Conservation (phyloP, 2,113 vertebrate genomes). For the Sinocyclocheilus anshuiensis region DNA sequence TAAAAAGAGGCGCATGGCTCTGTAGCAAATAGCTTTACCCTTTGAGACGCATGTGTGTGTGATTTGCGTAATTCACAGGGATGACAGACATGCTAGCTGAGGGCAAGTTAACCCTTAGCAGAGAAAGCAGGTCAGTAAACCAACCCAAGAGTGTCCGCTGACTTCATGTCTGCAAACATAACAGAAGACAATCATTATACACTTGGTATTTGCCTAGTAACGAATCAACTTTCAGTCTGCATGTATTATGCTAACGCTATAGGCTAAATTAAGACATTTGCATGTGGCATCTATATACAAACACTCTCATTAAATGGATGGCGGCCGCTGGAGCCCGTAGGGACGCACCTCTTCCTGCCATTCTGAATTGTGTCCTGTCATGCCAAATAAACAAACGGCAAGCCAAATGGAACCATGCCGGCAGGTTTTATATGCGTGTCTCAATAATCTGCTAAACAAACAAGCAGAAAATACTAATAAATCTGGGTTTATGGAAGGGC, state of each 20-base stretch:
- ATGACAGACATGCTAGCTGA: background rate
- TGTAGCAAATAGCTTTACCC: background rate
- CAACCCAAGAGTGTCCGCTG: background rate
- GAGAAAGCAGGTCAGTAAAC: conserved; percentile 15
- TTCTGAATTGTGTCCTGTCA: conserved; percentile 19
- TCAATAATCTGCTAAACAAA: conserved; percentile 32
- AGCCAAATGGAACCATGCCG: conserved; percentile 26
- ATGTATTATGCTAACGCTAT: background rate
- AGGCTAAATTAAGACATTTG: conserved; percentile 1
- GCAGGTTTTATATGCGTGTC: conserved; percentile 27
- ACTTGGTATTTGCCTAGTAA: background rate
- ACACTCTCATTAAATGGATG: background rate
- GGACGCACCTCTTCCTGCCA: conserved; percentile 3
- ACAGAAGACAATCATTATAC: conserved; percentile 13
- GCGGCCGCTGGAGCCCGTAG: background rate
- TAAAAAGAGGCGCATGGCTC: background rate
- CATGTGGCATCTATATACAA: background rate
- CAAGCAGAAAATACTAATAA: conserved; percentile 13
- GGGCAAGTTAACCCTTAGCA: background rate
- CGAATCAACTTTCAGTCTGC: background rate
- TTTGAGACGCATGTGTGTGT: background rate
- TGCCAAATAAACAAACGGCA: conserved; percentile 19
- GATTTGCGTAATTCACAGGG: conserved; percentile 37
- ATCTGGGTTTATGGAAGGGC: conserved; percentile 16
- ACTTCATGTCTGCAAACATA: background rate